A percentile compares a stretch with the other conserved stretches of the same genome.
Evolutionary conservation across 1,140 invertebrate species (phyloP).

Genomic region (Saccostrea echinata): DNA sequence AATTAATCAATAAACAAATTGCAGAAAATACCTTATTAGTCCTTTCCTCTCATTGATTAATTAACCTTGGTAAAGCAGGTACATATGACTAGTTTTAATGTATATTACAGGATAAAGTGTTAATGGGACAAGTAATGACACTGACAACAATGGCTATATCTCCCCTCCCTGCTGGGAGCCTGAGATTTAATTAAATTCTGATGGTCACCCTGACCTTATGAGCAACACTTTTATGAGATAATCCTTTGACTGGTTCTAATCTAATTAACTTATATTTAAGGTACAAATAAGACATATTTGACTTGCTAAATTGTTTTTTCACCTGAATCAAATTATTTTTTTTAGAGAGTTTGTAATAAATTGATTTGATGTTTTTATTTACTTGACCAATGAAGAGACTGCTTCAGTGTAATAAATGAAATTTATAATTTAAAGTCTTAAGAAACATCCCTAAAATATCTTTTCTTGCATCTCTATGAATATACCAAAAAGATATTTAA

Average conservation of each 20-base stretch:
- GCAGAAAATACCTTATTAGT: background rate
- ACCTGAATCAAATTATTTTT: too few species aligned
- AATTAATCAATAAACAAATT: slow-evolving; percentile 3
- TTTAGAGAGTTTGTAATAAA: too few species aligned
- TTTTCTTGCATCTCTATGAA: too few species aligned
- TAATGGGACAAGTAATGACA: slow-evolving; percentile 28
- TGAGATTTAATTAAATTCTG: slow-evolving; percentile 30
- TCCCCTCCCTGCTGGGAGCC: slow-evolving; percentile 18
- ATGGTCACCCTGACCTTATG: background rate
- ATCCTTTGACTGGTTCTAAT: slow-evolving; percentile 11
- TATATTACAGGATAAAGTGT: background rate
- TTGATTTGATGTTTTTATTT: too few species aligned
- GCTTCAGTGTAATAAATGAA: too few species aligned
- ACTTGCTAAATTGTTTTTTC: too few species aligned
- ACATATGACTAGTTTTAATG: slow-evolving; percentile 2
- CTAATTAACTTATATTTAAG: background rate
- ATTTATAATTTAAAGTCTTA: too few species aligned
- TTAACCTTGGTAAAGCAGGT: slow-evolving; percentile 7
- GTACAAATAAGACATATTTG: too few species aligned
- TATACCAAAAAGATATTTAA: too few species aligned
- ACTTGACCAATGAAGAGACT: too few species aligned
- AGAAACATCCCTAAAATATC: too few species aligned
- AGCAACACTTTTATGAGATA: slow-evolving; percentile 13
- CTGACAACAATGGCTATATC: background rate
- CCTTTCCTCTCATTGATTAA: background rate